These are phyloP conservation scores for Steinernema hermaphroditum DNA, from an alignment of 2,888 invertebrate genomes.

Conservation along the genomic window DNA sequence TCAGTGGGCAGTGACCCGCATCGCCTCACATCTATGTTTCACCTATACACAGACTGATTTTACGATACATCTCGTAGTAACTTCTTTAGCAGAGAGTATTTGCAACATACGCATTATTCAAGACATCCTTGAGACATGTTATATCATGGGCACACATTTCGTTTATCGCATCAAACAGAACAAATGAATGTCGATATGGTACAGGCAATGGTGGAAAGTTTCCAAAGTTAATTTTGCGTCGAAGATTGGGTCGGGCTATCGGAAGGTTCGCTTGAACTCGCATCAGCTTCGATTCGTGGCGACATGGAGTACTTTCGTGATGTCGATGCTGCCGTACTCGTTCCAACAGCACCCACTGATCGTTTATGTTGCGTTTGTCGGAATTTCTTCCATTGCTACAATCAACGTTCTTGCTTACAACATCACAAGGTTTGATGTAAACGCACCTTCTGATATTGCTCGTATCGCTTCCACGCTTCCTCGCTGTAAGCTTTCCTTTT, in stretches of 20 bases:
- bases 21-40: no score
- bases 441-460: slow-evolving; percentile 62
- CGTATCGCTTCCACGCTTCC: slow-evolving; percentile 63
- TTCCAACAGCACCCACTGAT: not conserved
- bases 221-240: not conserved
- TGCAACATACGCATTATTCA: no score
- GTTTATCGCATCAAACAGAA: not conserved
- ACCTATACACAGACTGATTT: no score
- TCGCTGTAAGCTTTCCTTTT: slow-evolving; percentile 63
- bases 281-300: not conserved
- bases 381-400: slow-evolving; percentile 64
- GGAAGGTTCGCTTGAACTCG: not conserved
- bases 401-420: slow-evolving; percentile 3
- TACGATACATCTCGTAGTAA: no score
- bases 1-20: no score
- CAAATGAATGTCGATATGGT: slow-evolving; percentile 26
- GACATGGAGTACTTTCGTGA: not conserved
- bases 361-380: slow-evolving; percentile 51
- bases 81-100: no score
- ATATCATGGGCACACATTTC: not conserved
- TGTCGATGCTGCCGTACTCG: not conserved
- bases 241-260: not conserved
- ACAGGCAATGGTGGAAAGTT: not conserved
- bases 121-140: no score
- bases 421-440: not conserved